A percentile compares a stretch with the other conserved stretches of the same genome.
Conservation (phyloP, 2,113 vertebrate species). For the Cynocephalus volans region DNA sequence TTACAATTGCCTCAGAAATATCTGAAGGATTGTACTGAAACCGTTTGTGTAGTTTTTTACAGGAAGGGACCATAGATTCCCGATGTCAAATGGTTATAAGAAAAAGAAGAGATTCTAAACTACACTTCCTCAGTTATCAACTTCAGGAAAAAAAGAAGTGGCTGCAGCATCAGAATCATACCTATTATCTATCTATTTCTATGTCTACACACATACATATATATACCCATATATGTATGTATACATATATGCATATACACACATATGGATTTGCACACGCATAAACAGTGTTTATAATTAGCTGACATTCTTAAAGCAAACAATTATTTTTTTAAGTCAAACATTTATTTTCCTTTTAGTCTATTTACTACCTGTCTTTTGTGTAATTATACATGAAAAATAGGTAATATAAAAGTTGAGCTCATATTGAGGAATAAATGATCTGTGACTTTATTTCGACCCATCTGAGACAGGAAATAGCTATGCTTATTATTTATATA, state of each 20-base stretch:
- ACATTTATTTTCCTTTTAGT: neutral
- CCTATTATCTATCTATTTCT: neutral
- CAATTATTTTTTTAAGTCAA: neutral
- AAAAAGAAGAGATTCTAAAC: neutral
- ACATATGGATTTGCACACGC: neutral
- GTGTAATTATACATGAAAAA: neutral
- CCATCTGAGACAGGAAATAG: neutral
- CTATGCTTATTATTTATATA: neutral
- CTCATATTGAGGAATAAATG: neutral
- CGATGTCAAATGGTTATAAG: neutral
- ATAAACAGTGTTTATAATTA: neutral
- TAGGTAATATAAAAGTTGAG: neutral
- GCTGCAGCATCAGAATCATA: neutral
- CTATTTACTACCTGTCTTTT: neutral
- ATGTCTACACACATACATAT: neutral
- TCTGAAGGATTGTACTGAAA: neutral
- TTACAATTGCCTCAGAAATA: neutral
- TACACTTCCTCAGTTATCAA: neutral
- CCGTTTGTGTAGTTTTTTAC: neutral
- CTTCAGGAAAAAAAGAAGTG: neutral
- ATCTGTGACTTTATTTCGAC: neutral
- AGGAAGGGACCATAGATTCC: fast-evolving
- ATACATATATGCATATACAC: neutral
- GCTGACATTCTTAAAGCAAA: neutral
- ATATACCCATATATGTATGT: neutral